Base-by-base conservation (phyloP, 2,113 vertebrate genomes). In the Podocnemis expansa region DNA sequence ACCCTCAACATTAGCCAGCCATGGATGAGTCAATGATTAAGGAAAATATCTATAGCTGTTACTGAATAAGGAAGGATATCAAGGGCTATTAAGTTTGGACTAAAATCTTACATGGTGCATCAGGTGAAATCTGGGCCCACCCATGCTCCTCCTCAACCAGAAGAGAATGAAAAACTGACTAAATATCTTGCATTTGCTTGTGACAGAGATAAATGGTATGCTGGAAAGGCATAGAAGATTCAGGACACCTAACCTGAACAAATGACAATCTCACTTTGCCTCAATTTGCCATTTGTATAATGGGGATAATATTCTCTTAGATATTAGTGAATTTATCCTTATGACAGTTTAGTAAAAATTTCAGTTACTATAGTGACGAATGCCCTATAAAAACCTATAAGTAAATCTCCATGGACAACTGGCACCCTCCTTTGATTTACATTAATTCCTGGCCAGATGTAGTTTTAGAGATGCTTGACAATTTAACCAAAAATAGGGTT, bases 401-500 rank as follows among this genome's bases (percentile, higher is more conserved):
- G 34, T 8, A 63, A 63, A 63, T 63, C 60, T 63, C 60, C 34
- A 5, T 63, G 19, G 60, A 63, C 6, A 63, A 10, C 43, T 21
- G 38, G 22, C 21, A 43, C 38, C 24, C 10, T 1, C 38, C 21
- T 43, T 75, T 75, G 24, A 43, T 63, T 43, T 75, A 75, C n/a
- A 41, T 19, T 41, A 24, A 75, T 75, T 43, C 70, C n/a, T 25
- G 21, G 21, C 34, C 22, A 75, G 70, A 41, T 3, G 25, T 43
- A 25, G 2, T 75, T 24, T 55, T 73, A 90, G 8, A 25, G 3
- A 27, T 31, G 31, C 21, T 5, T 82, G 79, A 49, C 49, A 93
- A 88, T 82, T 79, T 75, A 54, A 31, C 82, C 93, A 76, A 93
- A 91, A 94, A 93, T 82, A 21, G 7, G 38, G 70, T 82, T 89